Evolutionary conservation across 2,888 invertebrate genomes (phyloP).

Genomic region (Hemicrepidius hirtus): DNA sequence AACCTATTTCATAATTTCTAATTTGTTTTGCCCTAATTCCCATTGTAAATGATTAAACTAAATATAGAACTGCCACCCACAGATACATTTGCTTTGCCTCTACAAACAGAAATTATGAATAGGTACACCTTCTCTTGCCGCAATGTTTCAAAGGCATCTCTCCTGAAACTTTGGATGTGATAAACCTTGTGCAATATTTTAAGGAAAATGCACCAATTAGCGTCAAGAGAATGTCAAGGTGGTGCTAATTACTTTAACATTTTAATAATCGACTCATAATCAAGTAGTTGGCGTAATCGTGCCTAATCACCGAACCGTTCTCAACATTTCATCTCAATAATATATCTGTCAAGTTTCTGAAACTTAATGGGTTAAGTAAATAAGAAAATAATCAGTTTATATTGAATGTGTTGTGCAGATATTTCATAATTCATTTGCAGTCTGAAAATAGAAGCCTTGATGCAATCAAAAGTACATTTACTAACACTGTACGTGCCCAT

Average conservation of each 20-base stretch:
- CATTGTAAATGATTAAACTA: no score
- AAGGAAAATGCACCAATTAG: conserved; percentile 29
- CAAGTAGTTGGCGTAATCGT: conserved; percentile 14
- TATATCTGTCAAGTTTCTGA: conserved; percentile 13
- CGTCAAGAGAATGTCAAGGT: conserved; percentile 27
- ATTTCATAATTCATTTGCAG: conserved; percentile 45
- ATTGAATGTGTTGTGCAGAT: conserved; percentile 31
- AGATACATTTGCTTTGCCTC: conserved; percentile 1
- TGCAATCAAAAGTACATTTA: conserved; percentile 46
- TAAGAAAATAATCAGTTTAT: conserved; percentile 37
- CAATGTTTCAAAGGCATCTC: conserved; percentile 20
- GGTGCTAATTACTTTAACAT: conserved; percentile 16
- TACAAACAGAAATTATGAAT: conserved; percentile 6
- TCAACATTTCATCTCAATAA: conserved; percentile 24
- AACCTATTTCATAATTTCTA: no score
- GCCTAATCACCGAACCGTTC: background rate
- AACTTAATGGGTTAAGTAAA: conserved; percentile 39
- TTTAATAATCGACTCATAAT: conserved; percentile 6
- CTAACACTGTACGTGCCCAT: conserved; percentile 39
- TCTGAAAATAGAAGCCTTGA: conserved; percentile 30
- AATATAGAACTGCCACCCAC: conserved; percentile 10
- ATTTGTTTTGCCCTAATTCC: no score
- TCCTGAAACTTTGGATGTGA: conserved; percentile 6
- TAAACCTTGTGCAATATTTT: conserved; percentile 16
- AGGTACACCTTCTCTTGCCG: conserved; percentile 2